A percentile compares a stretch with the other conserved stretches of the same genome.
phyloP scores from a whole-genome alignment of 2,797 vertebrate genomes.

The Labroides dimidiatus region DNA sequence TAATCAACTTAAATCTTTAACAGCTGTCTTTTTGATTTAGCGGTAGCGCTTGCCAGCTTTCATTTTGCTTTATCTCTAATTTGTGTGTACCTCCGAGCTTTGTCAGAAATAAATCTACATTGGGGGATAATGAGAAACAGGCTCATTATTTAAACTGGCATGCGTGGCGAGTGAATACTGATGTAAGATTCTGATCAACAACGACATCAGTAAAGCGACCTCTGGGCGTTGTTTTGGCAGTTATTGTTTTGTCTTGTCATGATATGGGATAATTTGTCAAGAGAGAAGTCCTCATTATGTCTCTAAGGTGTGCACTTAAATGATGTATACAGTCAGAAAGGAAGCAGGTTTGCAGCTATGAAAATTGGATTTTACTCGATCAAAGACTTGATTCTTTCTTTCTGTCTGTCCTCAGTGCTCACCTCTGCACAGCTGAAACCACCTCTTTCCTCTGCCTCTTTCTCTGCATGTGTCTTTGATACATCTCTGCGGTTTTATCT shows the following conservation, averaged over 20 bases:
- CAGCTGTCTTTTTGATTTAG: conserved; percentile 33
- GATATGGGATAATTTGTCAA: conserved; percentile 22
- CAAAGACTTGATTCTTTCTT: conserved; percentile 79
- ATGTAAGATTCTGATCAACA: conserved; percentile 35
- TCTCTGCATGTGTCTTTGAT: conserved; percentile 56
- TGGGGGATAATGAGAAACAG: conserved; percentile 46
- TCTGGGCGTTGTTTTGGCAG: conserved; percentile 35
- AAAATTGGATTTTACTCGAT: conserved; percentile 36
- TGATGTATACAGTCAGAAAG: neutral
- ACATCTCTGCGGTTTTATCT: conserved; percentile 37
- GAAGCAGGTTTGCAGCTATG: conserved; percentile 22
- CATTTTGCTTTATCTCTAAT: conserved; percentile 33
- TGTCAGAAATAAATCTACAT: conserved; percentile 55
- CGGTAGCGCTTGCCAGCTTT: conserved; percentile 40
- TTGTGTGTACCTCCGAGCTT: conserved; percentile 25
- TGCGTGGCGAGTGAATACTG: conserved; percentile 11
- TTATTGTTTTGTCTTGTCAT: conserved; percentile 39
- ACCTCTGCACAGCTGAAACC: conserved; percentile 51
- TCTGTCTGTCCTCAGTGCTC: conserved; percentile 49
- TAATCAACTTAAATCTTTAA: conserved; percentile 56
- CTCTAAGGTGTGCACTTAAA: conserved; percentile 19
- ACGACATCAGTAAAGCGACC: conserved; percentile 17
- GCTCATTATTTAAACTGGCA: conserved; percentile 56
- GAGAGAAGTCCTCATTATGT: conserved; percentile 32
- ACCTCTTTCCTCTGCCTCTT: conserved; percentile 39